These are phyloP conservation scores for Pocillopora grandis DNA, from an alignment of 92 coral and sea anemone species.

Conservation along the genomic window DNA sequence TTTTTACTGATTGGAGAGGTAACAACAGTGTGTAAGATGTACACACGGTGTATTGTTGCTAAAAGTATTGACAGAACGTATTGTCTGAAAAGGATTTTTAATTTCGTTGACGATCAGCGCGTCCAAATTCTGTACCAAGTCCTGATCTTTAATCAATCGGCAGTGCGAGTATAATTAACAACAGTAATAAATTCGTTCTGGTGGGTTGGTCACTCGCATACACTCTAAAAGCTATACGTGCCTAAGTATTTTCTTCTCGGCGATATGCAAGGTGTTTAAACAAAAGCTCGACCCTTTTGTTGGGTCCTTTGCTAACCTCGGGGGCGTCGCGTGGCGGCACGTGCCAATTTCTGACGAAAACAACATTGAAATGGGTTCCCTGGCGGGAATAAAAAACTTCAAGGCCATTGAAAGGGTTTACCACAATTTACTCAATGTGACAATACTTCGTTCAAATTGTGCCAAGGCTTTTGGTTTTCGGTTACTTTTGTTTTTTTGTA, in stretches of 20 bases:
- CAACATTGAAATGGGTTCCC: constrained; percentile 53
- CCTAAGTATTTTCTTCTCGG: not conserved
- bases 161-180: constrained; percentile 28
- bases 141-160: constrained; percentile 35
- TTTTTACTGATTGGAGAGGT: constrained; percentile 43
- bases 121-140: constrained; percentile 6
- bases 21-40: constrained; percentile 49
- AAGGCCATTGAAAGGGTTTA: constrained; percentile 32
- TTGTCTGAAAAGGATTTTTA: constrained; percentile 47
- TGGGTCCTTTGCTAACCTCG: constrained; percentile 21
- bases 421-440: constrained; percentile 49
- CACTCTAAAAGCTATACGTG: constrained; percentile 26
- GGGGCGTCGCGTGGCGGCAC: constrained; percentile 74
- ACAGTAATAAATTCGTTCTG: constrained; percentile 30
- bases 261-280: constrained; percentile 56
- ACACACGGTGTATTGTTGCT: constrained; percentile 46
- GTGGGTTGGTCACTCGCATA: constrained; percentile 21
- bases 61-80: constrained; percentile 42
- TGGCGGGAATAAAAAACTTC: constrained; percentile 24
- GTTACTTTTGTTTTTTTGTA: constrained; percentile 50
- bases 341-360: constrained; percentile 46
- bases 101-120: constrained; percentile 28
- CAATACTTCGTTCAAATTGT: constrained; percentile 18
- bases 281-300: constrained; percentile 46
- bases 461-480: constrained; percentile 21